Percentiles rank a stretch among this genome's conserved stretches.
Evolutionary conservation across 2,113 vertebrate species (phyloP).

Genomic region (Anoura caudifer): DNA sequence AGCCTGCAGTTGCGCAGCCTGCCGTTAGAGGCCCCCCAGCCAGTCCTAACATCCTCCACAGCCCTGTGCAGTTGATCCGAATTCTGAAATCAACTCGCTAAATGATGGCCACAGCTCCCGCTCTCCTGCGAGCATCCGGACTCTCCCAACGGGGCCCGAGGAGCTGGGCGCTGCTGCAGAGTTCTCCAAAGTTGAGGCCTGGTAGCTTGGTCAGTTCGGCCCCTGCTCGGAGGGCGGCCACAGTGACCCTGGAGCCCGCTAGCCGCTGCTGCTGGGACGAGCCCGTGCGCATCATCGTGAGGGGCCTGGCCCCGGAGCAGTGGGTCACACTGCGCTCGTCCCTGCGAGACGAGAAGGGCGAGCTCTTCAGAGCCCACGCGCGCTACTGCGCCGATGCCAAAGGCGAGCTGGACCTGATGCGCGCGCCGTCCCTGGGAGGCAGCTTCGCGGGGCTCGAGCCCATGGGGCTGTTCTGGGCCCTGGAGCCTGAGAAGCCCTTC

Average conservation of each 20-base stretch:
- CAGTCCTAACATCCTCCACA: neutral
- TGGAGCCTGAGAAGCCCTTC: constrained; percentile 61
- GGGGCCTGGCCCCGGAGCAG: too few species aligned
- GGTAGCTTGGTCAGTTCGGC: fast-evolving
- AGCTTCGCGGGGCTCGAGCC: constrained; percentile 80
- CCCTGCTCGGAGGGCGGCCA: neutral
- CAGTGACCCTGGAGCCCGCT: constrained; percentile 62
- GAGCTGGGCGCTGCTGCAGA: neutral
- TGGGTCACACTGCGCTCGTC: too few species aligned
- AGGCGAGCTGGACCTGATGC: too few species aligned
- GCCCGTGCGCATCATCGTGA: constrained; percentile 78
- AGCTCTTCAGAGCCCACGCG: too few species aligned
- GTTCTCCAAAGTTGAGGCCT: neutral
- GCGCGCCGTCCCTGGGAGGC: too few species aligned
- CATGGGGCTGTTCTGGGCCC: constrained; percentile 79
- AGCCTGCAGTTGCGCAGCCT: fast-evolving
- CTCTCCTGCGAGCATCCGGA: neutral
- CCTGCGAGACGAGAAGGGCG: too few species aligned
- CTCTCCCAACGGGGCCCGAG: neutral
- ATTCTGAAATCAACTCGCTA: neutral
- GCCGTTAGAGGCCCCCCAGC: neutral
- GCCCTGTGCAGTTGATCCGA: fast-evolving
- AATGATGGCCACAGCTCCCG: neutral
- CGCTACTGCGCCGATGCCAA: too few species aligned
- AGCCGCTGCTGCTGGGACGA: constrained; percentile 74